Evolutionary conservation across 2,888 invertebrate genomes (phyloP), one percentile per base, ranked within the genome.

Genomic region (Lathronympha strigana): DNA sequence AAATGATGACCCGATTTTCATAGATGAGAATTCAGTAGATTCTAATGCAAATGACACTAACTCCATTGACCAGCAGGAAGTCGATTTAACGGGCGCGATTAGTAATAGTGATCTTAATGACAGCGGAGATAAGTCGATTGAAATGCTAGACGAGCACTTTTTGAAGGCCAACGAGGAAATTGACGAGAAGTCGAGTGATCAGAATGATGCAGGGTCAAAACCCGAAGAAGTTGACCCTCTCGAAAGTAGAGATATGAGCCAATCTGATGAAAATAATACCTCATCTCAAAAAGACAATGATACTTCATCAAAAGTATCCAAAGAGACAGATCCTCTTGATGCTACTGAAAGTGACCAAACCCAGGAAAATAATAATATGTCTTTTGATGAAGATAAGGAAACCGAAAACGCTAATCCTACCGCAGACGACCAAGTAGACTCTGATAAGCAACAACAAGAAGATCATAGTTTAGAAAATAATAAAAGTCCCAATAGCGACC

Each of bases 81-180:
- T 90, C 1, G 89, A 91, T 75, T 74, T 90, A 66, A 90, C 90
- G 1, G 84, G 79, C 11, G 74, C 77, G 11, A 36, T 58, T 4
- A 83, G 78, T n/a, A 87, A 82, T 68, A 92, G 92, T 71, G 93
- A 93, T 69, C 90, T 85, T 66, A 93, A 93, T 69, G 92, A 93
- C 66, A 90, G 92, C 71, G 77, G 80, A 15, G 91, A 90, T 70
- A 87, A 84, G 61, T 68, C 75, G 1, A 23, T 66, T 4, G 72
- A 72, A 31, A 63, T 68, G 57, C n/a, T 57, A 25, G 63, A 66
- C 45, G 72, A 69, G 19, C 68, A 40, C n/a, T 63, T 64, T 61
- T 55, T 61, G 67, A 68, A 66, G 28, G 28, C 17, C 4, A 28
- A 50, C 43, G 58, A 66, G 23, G 66, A 62, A 5, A 40, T 53